Conservation (phyloP, 2,888 invertebrate species). For the Leucophenga montana region DNA sequence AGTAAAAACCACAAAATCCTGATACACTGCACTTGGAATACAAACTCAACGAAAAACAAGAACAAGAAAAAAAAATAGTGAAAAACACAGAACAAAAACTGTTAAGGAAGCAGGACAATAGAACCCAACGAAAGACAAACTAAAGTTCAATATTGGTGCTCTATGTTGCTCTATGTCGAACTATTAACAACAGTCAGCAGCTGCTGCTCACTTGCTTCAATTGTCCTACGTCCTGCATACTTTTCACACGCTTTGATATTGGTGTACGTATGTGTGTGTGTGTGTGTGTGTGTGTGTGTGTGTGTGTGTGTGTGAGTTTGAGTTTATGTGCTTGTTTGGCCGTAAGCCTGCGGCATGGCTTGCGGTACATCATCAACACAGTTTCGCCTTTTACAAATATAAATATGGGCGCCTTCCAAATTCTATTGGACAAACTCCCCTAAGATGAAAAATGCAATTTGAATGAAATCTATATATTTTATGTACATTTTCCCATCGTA, state of each 20-base stretch:
- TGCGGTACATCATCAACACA: slow-evolving; percentile 23
- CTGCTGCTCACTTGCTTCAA: slow-evolving; percentile 16
- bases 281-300: no score
- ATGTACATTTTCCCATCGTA: no score
- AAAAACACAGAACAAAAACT: slow-evolving; percentile 3
- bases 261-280: no score
- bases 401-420: no score
- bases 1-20: slow-evolving; percentile 26
- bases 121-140: slow-evolving; percentile 17
- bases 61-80: not conserved
- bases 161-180: not conserved
- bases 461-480: no score
- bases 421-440: no score
- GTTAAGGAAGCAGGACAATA: not conserved
- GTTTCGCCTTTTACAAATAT: not conserved
- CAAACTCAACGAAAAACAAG: not conserved
- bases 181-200: slow-evolving; percentile 23
- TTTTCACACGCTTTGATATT: not conserved
- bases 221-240: not conserved
- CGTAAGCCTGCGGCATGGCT: slow-evolving; percentile 19
- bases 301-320: no score
- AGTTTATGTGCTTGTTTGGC: slow-evolving; percentile 12
- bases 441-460: no score
- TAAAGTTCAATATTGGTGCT: slow-evolving; percentile 5
- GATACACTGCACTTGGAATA: slow-evolving; percentile 19